Base-by-base conservation (phyloP, 2,888 invertebrate genomes). In the Lydus trimaculatus region DNA sequence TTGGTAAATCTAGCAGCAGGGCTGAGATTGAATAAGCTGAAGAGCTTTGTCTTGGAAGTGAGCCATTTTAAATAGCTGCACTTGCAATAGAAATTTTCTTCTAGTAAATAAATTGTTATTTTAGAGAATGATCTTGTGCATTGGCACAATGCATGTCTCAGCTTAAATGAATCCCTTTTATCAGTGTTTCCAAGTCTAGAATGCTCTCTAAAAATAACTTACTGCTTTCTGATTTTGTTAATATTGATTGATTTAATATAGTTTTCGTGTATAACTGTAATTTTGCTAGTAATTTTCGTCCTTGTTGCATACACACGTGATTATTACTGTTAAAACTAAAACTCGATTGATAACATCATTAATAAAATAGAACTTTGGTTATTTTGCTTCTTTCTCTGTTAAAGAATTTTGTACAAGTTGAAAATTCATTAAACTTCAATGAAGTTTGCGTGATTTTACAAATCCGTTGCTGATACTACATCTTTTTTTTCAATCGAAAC, bases 341-440 rank as follows among this genome's bases (percentile, higher is more conserved):
- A 43, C 43, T 43, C 6, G 43, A 43, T n/a, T 43, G 43, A 43
- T 43, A 43, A n/a, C 43, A 43, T 43, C 43, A n/a, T 43, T 43
- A 17, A 43, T 43, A 43, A 43, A 43, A 17, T 43, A n/a, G 43
- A 43, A 43, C 7, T 43, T 43, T 43, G 7, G 43, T 43, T 7
- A 8, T 43, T 43, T 43, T 43, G 17, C 43, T 6, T 7, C n/a
- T 17, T 13, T n/a, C n/a, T n/a, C n/a, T n/a, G n/a, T 39, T n/a
- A n/a, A 39, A 39, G 39, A 39, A n/a, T 39, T 17, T 43, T 17
- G 43, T 13, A 43, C 4, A n/a, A 17, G 43, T 43, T 43, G 43
- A 13, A 43, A 43, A 43, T 43, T 43, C 43, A 43, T 43, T 43
- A 43, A 43, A 43, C 43, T 43, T 43, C 17, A 43, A 43, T 43